phyloP scores from a whole-genome alignment of 2,797 vertebrate species.

The Syndactyla subalaris region DNA sequence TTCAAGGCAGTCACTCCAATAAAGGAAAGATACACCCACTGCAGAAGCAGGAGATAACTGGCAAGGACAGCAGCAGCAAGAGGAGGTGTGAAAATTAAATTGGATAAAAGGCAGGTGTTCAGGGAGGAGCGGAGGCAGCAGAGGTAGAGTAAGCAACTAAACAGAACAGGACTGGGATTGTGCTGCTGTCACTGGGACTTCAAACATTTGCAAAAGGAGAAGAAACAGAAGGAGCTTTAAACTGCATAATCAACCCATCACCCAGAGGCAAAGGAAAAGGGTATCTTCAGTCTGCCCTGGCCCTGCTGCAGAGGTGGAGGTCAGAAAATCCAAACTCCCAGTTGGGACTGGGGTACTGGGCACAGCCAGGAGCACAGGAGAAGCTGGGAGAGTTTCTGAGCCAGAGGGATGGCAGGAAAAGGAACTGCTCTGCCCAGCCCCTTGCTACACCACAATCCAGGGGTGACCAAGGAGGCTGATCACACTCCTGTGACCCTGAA shows the following conservation, averaged over 20 bases:
- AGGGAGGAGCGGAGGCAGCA: not conserved
- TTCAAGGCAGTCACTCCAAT: not conserved
- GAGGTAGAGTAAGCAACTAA: not conserved
- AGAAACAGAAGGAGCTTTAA: not conserved
- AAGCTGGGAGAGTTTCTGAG: not conserved
- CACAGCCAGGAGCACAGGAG: not conserved
- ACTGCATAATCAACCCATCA: not conserved
- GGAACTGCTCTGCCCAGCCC: not conserved
- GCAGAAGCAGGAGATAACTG: not conserved
- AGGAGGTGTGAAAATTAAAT: conserved; percentile 68
- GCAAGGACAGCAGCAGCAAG: conserved; percentile 6
- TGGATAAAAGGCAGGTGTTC: conserved; percentile 60
- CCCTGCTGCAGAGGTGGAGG: not conserved
- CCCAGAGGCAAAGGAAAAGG: not conserved
- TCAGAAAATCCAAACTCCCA: not conserved
- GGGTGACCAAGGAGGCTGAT: rapidly evolving
- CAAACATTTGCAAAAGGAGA: not conserved
- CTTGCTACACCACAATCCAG: rapidly evolving
- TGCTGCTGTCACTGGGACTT: not conserved
- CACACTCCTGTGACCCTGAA: not conserved
- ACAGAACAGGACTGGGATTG: not conserved
- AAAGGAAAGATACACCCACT: not conserved
- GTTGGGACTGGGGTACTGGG: rapidly evolving
- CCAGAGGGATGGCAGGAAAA: not conserved
- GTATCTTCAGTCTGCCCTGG: rapidly evolving